A percentile compares a stretch with the other conserved stretches of the same genome.
phyloP scores from a whole-genome alignment of 2,888 invertebrate genomes.

The Aphodius sticticus region DNA sequence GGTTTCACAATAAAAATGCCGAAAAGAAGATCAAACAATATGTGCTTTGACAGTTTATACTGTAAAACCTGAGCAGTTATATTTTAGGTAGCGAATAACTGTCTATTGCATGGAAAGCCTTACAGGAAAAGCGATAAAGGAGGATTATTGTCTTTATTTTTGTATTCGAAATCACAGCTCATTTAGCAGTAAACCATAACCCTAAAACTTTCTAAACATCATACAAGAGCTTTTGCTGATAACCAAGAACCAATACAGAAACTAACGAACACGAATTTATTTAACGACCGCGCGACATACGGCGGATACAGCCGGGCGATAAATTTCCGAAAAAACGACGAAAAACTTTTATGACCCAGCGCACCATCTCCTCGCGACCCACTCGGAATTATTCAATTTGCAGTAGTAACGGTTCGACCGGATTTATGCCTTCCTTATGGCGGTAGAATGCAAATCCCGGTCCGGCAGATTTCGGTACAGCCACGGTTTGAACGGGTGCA shows the following conservation, averaged over 20 bases:
- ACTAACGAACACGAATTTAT: neutral
- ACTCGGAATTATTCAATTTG: constrained; percentile 4
- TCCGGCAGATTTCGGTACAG: constrained; percentile 9
- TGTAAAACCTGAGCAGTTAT: no score
- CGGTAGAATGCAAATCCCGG: constrained; percentile 13
- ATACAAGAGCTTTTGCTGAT: no score
- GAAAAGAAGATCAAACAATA: no score
- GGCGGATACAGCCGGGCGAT: neutral
- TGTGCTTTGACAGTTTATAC: no score
- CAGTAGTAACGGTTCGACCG: neutral
- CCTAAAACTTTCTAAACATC: no score
- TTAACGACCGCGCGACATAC: neutral
- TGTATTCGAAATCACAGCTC: no score
- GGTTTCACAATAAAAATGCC: no score
- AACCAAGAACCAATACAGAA: neutral
- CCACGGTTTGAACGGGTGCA: constrained; percentile 4
- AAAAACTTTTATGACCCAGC: neutral
- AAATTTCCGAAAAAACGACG: neutral
- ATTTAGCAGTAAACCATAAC: no score
- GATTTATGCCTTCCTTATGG: constrained; percentile 24
- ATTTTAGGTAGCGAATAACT: no score
- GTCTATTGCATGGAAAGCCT: no score
- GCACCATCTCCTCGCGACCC: neutral
- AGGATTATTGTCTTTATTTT: no score
- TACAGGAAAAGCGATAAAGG: no score